A percentile compares a stretch with the other conserved stretches of the same genome.
Evolutionary conservation across 2,113 vertebrate species (phyloP).

Genomic region (Pterocles orientalis): DNA sequence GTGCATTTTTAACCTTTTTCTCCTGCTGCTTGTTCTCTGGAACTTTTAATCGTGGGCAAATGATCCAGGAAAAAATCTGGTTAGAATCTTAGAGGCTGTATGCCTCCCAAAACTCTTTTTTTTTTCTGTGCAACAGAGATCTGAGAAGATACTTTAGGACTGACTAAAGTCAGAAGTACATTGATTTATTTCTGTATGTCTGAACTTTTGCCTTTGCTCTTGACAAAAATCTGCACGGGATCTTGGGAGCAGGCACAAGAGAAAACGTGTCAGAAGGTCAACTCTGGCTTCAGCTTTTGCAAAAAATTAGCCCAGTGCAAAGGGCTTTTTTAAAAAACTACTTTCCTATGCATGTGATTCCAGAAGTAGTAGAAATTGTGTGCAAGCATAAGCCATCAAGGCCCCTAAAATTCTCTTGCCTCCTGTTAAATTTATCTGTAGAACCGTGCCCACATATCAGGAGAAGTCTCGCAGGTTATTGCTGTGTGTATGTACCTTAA

Average conservation of each 20-base stretch:
- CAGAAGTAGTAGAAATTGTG: neutral
- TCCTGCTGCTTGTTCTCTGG: neutral
- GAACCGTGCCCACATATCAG: neutral
- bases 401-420: neutral
- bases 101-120: neutral
- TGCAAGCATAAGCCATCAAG: neutral
- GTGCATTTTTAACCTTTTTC: neutral
- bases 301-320: neutral
- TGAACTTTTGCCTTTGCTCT: neutral
- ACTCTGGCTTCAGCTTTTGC: neutral
- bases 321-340: neutral
- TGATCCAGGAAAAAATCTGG: neutral
- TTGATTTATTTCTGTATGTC: neutral
- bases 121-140: neutral
- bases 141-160: neutral
- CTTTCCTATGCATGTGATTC: neutral
- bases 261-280: neutral
- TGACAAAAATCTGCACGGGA: neutral
- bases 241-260: neutral
- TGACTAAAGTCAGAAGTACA: neutral
- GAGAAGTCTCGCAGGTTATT: neutral
- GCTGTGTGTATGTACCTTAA: neutral
- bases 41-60: neutral
- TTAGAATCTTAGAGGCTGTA: neutral
- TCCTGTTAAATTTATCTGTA: neutral